A percentile compares a stretch with the other conserved stretches of the same genome.
Conservation (phyloP, 1,140 invertebrate species). For the Drosophila willistoni region DNA sequence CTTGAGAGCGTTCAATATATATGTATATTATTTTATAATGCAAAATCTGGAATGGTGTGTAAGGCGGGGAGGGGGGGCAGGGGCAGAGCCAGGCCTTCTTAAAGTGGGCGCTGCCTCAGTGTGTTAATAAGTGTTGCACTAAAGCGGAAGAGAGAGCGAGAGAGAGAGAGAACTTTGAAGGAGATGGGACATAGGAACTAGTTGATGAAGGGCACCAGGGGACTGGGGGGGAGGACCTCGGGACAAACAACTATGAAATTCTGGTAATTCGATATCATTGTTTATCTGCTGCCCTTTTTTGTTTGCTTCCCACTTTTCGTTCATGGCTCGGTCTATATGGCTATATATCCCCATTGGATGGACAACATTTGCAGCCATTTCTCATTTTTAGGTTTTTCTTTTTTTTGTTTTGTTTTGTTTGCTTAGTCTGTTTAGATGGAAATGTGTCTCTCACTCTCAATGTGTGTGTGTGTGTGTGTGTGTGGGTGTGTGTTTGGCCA, state of each 20-base stretch:
- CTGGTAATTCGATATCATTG: slow-evolving; percentile 76
- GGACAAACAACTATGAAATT: slow-evolving; percentile 65
- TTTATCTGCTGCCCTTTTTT: slow-evolving; percentile 66
- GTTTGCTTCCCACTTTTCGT: slow-evolving; percentile 74
- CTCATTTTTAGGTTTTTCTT: slow-evolving; percentile 42
- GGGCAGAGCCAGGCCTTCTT: background rate
- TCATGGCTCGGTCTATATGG: slow-evolving; percentile 6
- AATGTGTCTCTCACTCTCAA: slow-evolving; percentile 18
- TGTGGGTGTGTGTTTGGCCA: slow-evolving; percentile 26
- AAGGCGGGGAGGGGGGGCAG: background rate
- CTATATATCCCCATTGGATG: slow-evolving; percentile 14
- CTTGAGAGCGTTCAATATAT: slow-evolving; percentile 52
- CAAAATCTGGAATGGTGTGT: background rate
- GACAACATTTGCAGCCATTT: slow-evolving; percentile 47
- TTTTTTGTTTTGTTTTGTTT: slow-evolving; percentile 49
- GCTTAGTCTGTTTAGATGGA: slow-evolving; percentile 46
- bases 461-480: slow-evolving; percentile 22
- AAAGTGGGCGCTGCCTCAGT: slow-evolving; percentile 43
- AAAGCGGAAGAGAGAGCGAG: background rate
- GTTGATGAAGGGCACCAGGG: slow-evolving; percentile 19
- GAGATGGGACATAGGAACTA: background rate
- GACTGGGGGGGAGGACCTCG: slow-evolving; percentile 10
- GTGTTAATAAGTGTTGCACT: slow-evolving; percentile 39
- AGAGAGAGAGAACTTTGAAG: background rate
- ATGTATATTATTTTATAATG: slow-evolving; percentile 14